Conservation (phyloP, 2,888 invertebrate genomes). For the Clepsis dumicolana region DNA sequence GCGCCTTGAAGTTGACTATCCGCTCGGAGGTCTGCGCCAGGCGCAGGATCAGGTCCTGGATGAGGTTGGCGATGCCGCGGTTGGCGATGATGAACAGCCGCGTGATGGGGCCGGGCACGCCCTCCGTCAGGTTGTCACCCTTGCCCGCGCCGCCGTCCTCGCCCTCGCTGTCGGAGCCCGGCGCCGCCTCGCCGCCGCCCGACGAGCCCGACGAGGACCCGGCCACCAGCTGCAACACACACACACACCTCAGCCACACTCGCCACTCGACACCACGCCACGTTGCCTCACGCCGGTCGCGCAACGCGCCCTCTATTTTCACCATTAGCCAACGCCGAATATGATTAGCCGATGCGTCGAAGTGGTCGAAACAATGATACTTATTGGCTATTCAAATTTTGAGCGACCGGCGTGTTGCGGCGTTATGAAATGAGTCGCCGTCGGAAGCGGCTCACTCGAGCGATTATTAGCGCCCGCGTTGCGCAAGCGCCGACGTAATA, state of each 20-base stretch:
- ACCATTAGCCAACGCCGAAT: slow-evolving; percentile 18
- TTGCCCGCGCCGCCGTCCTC: slow-evolving; percentile 86
- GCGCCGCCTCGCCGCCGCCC: slow-evolving; percentile 81
- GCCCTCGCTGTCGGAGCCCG: slow-evolving; percentile 66
- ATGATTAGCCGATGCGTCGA: slow-evolving; percentile 36
- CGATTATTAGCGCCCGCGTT: slow-evolving; percentile 32
- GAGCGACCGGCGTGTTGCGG: slow-evolving; percentile 32
- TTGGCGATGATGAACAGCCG: slow-evolving; percentile 95
- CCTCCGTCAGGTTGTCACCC: slow-evolving; percentile 90
- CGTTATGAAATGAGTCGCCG: slow-evolving; percentile 37
- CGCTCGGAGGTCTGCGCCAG: slow-evolving; percentile 96
- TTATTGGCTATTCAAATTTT: slow-evolving; percentile 34
- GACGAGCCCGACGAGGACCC: slow-evolving; percentile 88
- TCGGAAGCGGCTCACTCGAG: slow-evolving; percentile 40
- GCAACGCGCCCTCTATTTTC: slow-evolving; percentile 32
- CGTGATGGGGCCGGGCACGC: slow-evolving; percentile 95
- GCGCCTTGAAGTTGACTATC: slow-evolving; percentile 97
- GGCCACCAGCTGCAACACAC: slow-evolving; percentile 90
- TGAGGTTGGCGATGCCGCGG: slow-evolving; percentile 94
- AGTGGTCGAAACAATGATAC: too few species aligned
- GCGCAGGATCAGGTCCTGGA: slow-evolving; percentile 95
- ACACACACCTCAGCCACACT: slow-evolving; percentile 2
- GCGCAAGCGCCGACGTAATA: slow-evolving; percentile 41
- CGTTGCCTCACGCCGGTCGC: slow-evolving; percentile 25
- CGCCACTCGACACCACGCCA: too few species aligned